These are phyloP conservation scores for Drosophila ochracea DNA, from an alignment of 2,888 invertebrate species.

Conservation along the genomic window DNA sequence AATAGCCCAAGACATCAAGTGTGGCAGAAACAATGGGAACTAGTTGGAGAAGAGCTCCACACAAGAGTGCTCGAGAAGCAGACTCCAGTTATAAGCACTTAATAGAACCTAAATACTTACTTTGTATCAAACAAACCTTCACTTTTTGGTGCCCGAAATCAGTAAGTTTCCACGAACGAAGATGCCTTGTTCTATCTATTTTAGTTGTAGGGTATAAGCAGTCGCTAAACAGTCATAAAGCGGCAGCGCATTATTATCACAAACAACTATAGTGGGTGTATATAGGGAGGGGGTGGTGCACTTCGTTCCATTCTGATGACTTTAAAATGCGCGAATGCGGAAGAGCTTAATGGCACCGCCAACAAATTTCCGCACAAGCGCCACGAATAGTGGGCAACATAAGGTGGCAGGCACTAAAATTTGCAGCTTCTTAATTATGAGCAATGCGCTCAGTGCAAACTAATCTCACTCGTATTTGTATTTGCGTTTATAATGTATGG, in stretches of 20 bases:
- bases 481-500: constrained; percentile 34
- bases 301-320: constrained; percentile 22
- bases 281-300: background rate
- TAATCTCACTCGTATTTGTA: constrained; percentile 39
- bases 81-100: background rate
- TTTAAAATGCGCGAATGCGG: constrained; percentile 48
- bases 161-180: background rate
- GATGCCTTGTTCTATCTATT: background rate
- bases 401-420: constrained; percentile 56
- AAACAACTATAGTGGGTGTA: background rate
- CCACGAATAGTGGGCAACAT: constrained; percentile 44
- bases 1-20: constrained; percentile 55
- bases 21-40: constrained; percentile 13
- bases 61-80: background rate
- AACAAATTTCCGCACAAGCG: constrained; percentile 46
- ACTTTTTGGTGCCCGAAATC: background rate
- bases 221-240: constrained; percentile 39
- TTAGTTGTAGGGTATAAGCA: constrained; percentile 26
- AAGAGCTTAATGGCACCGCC: constrained; percentile 29
- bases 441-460: constrained; percentile 20
- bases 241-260: constrained; percentile 28
- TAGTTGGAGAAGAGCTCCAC: background rate
- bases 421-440: constrained; percentile 43
- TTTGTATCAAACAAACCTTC: background rate
- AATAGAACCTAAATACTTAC: background rate